Evolutionary conservation across 2,797 vertebrate genomes (phyloP).

Genomic region (Phoxinus dragarum): DNA sequence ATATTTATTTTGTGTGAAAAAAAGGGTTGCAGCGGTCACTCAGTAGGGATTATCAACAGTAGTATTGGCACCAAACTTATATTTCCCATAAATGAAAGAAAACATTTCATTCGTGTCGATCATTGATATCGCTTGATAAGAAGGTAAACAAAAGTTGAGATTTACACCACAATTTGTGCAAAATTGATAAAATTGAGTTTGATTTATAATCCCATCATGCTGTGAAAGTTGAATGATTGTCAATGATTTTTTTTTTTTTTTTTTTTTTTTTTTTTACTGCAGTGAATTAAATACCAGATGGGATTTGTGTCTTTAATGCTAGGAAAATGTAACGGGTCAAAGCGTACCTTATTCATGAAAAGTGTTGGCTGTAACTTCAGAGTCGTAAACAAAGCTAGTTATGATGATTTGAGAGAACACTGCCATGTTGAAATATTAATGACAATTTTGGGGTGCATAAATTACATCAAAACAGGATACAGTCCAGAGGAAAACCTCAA

Average conservation of each 20-base stretch:
- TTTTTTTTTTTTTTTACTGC: not conserved
- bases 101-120: no score
- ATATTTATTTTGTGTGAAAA: no score
- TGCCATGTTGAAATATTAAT: conserved; percentile 42
- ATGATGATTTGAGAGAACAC: conserved; percentile 14
- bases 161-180: not conserved
- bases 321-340: not conserved
- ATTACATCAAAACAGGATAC: conserved; percentile 54
- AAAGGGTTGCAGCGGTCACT: no score
- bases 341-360: conserved; percentile 50
- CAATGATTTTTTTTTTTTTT: not conserved
- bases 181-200: not conserved
- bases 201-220: not conserved
- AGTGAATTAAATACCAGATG: not conserved
- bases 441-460: conserved; percentile 53
- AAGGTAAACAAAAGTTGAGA: not conserved
- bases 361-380: conserved; percentile 62
- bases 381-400: conserved; percentile 38
- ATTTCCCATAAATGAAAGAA: no score
- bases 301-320: not conserved
- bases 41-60: no score
- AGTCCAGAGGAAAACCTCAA: conserved; percentile 53
- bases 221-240: not conserved
- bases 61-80: no score
- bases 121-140: no score